A percentile compares a stretch with the other conserved stretches of the same genome.
Conservation (phyloP, 2,113 vertebrate species). For the Labeo catla region DNA sequence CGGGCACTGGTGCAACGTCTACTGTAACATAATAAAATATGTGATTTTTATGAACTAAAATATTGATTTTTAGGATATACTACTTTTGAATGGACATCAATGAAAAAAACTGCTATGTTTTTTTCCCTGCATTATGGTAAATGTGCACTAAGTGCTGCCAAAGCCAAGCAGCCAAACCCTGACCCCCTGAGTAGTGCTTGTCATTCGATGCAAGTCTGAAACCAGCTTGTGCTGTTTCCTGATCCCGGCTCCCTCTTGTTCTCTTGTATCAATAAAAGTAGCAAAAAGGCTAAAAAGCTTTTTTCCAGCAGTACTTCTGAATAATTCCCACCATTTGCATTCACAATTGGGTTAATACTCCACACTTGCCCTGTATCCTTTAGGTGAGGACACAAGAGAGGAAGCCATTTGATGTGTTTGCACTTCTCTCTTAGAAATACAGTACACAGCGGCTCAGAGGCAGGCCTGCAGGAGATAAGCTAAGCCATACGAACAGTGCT, state of each 20-base stretch:
- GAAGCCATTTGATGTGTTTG: conserved; percentile 43
- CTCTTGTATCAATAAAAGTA: conserved; percentile 15
- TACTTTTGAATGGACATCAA: not conserved
- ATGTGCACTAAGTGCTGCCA: not conserved
- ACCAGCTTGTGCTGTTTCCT: not conserved
- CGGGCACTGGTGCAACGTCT: not conserved
- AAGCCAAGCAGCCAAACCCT: not conserved
- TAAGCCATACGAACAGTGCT: conserved; percentile 45
- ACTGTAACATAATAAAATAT: not conserved
- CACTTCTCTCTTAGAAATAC: conserved; percentile 26
- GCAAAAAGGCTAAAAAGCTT: not conserved
- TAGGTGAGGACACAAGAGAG: conserved; percentile 29
- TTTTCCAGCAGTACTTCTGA: not conserved
- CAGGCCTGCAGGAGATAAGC: conserved; percentile 56
- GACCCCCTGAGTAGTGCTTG: not conserved
- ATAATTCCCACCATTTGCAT: conserved; percentile 2
- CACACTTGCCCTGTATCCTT: not conserved
- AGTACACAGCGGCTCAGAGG: conserved; percentile 31
- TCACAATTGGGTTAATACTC: conserved; percentile 9
- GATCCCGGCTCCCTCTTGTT: not conserved
- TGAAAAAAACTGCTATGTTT: not conserved
- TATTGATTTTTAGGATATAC: not conserved
- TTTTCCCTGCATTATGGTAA: not conserved
- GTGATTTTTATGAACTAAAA: not conserved
- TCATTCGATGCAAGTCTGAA: not conserved